Percentiles rank a stretch among this genome's conserved stretches.
phyloP scores from a whole-genome alignment of 2,888 invertebrate genomes.

The Temnothorax ravouxi region DNA sequence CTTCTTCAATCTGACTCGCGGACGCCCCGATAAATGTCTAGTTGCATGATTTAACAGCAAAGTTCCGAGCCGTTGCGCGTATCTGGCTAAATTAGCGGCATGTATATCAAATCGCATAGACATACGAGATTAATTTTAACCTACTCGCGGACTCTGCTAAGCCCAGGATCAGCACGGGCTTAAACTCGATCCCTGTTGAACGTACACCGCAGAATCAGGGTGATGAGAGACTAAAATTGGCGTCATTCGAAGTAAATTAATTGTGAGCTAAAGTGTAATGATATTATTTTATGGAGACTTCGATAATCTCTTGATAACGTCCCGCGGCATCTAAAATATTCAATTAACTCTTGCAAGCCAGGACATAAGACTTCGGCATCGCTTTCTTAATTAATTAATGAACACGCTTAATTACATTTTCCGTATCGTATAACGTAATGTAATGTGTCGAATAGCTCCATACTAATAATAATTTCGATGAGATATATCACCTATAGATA shows the following conservation, averaged over 20 bases:
- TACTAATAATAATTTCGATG: background rate
- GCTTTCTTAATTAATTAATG: conserved; percentile 27
- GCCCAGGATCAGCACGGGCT: conserved; percentile 32
- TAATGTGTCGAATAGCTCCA: background rate
- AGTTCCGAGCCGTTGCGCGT: conserved; percentile 49
- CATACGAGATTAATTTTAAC: conserved; percentile 53
- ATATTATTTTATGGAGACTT: conserved; percentile 28
- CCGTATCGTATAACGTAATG: background rate
- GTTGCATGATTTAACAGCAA: conserved; percentile 19
- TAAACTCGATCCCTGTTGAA: conserved; percentile 48
- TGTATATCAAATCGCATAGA: conserved; percentile 58
- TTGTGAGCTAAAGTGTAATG: conserved; percentile 30
- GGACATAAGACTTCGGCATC: conserved; percentile 10
- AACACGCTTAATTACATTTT: conserved; percentile 37
- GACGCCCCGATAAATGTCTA: conserved; percentile 27
- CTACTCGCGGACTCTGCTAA: conserved; percentile 36
- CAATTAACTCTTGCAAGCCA: conserved; percentile 33
- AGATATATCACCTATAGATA: background rate
- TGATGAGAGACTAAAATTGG: conserved; percentile 45
- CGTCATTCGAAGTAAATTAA: conserved; percentile 41
- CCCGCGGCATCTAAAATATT: conserved; percentile 29
- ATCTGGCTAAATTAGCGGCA: conserved; percentile 66
- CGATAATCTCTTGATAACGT: conserved; percentile 17
- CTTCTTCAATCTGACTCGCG: background rate
- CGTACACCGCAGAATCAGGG: conserved; percentile 33